phyloP scores from a whole-genome alignment of 2,888 invertebrate genomes.

The Oithona nana region DNA sequence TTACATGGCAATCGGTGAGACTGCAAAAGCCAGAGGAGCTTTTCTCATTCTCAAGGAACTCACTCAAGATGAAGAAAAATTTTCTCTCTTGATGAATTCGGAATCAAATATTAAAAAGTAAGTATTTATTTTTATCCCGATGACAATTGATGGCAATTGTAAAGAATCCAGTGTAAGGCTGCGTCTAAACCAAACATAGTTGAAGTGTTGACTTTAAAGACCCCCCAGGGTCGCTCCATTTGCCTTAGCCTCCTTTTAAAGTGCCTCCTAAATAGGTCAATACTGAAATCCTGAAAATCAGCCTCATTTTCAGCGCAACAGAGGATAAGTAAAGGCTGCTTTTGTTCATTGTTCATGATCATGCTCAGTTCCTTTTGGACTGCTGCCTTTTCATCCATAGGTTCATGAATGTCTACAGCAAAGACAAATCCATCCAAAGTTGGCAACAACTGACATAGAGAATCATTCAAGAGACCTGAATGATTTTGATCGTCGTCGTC shows the following conservation, averaged over 20 bases:
- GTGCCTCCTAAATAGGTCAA: not conserved
- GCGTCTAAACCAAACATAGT: not conserved
- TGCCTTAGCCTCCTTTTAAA: not conserved
- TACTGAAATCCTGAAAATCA: no score
- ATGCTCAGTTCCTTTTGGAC: not conserved
- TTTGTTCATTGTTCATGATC: not conserved
- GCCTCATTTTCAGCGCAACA: not conserved
- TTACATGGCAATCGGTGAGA: not conserved
- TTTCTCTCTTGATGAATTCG: no score
- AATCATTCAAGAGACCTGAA: no score
- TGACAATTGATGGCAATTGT: not conserved
- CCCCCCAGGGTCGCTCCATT: not conserved
- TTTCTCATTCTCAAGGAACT: not conserved
- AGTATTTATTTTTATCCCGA: no score
- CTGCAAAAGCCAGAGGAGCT: not conserved
- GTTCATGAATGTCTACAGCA: not conserved
- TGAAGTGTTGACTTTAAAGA: not conserved
- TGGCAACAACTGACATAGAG: not conserved
- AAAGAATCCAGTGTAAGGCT: not conserved
- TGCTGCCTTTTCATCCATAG: not conserved
- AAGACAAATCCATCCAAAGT: not conserved
- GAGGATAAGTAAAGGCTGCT: not conserved
- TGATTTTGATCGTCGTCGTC: not conserved
- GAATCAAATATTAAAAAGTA: no score
- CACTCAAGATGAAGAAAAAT: no score